phyloP scores from a whole-genome alignment of 2,113 vertebrate species.

The Neogobius melanostomus region DNA sequence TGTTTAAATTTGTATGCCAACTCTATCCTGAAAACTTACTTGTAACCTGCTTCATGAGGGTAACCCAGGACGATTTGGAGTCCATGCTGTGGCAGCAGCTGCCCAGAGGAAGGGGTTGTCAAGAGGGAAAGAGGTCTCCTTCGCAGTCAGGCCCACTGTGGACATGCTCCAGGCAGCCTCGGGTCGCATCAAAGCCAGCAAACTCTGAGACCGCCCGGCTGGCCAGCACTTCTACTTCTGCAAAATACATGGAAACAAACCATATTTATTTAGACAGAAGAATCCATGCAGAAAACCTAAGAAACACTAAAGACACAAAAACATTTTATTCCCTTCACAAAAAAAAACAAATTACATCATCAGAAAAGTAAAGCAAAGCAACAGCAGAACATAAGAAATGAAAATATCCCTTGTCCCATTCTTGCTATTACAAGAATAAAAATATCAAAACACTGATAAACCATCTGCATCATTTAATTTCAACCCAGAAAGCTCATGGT shows the following conservation, averaged over 20 bases:
- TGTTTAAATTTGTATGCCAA: conserved; percentile 5
- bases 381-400: no score
- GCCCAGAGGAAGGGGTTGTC: conserved; percentile 84
- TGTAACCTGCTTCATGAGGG: conserved; percentile 75
- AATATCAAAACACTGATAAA: neutral
- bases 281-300: conserved; percentile 19
- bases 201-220: conserved; percentile 68
- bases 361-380: no score
- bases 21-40: conserved; percentile 77
- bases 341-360: conserved; percentile 27
- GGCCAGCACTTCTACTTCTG: conserved; percentile 67
- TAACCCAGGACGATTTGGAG: conserved; percentile 82
- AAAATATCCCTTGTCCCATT: no score
- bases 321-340: neutral
- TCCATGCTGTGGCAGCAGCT: conserved; percentile 82
- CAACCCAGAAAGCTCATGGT: neutral
- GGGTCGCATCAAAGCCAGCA: conserved; percentile 80
- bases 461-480: neutral
- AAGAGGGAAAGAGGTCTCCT: conserved; percentile 86
- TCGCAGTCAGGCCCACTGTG: conserved; percentile 88
- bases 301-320: neutral
- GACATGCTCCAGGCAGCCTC: conserved; percentile 85
- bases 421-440: neutral
- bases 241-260: conserved; percentile 36
- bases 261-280: conserved; percentile 8